Evolutionary conservation across 2,113 vertebrate species (phyloP), one percentile per base, ranked within the genome.

Genomic region (Centropus unirufus): DNA sequence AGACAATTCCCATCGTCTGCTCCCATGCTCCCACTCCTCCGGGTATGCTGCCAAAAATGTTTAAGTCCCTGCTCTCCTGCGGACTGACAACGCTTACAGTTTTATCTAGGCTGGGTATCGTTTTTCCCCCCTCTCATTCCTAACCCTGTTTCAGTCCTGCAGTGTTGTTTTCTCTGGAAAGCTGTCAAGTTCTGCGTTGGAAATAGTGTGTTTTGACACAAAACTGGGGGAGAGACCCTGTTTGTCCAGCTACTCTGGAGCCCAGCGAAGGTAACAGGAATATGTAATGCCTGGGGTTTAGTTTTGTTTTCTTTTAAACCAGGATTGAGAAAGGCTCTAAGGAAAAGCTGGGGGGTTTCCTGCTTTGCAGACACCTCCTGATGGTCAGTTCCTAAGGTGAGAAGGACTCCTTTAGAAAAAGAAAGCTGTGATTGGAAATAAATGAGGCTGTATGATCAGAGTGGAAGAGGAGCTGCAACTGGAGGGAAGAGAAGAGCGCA

Each of bases 161-260:
- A 3, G 9, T 80, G 73, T 75, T 97, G 89, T 96, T 96, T 97
- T 95, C 64, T 90, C 90, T 95, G 96, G 95, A 96, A 95, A 62
- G 40, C n/a, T 92, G 77, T 95, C 95, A 92, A 92, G 62, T 70
- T 59, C 87, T 92, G 72, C 9, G 1, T 51, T 94, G 83, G 90
- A 93, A 95, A 58, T 59, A 80, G 58, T 77, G 51, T 78, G 68
- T 91, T 96, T 91, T 93, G 85, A 92, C 58, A 87, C 49, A 75
- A 83, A 83, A 86, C 66, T 51, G 14, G 52, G 75, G 89, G 83
- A 93, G 62, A 92, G 44, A 92, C 79, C 67, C 62, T 93, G 82
- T 92, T 95, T 93, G 82, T 90, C 76, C 75, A 84, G 66, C 78
- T 94, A 83, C 87, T 95, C 92, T 62, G 70, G 82, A 95, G 95